Evolutionary conservation across 2,888 invertebrate species (phyloP).

Genomic region (Didymodactylos carnosus): DNA sequence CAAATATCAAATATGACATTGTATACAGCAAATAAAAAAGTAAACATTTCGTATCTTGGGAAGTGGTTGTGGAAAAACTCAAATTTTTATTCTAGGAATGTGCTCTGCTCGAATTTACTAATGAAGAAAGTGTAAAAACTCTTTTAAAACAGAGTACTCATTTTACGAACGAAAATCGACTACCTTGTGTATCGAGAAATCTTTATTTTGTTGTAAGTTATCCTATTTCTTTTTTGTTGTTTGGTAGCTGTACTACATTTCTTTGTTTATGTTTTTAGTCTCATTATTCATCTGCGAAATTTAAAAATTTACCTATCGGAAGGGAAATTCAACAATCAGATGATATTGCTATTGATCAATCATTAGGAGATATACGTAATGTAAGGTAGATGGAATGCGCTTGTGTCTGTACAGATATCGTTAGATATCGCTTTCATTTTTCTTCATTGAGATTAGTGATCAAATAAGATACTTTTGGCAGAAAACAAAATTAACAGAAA

Average conservation of each 20-base stretch:
- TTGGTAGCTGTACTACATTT: background rate
- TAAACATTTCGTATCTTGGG: background rate
- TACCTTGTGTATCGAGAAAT: background rate
- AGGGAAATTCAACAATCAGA: background rate
- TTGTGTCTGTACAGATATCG: background rate
- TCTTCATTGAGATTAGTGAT: background rate
- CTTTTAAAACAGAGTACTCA: background rate
- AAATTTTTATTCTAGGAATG: background rate
- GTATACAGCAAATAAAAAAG: background rate
- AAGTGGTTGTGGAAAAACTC: too few relatives aligned
- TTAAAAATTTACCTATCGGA: background rate
- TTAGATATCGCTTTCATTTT: background rate
- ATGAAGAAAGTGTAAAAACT: background rate
- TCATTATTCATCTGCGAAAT: background rate
- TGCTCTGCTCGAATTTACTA: background rate
- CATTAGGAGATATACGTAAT: background rate
- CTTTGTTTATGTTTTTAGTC: background rate
- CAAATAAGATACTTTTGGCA: slow-evolving; percentile 8
- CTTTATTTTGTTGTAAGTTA: background rate
- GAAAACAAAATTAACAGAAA: slow-evolving; percentile 35
- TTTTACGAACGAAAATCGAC: background rate
- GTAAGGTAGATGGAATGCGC: too few relatives aligned
- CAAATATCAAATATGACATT: background rate
- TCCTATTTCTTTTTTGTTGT: too few relatives aligned
- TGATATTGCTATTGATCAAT: background rate